Base-by-base conservation (phyloP, 2,113 vertebrate genomes). In the Sinocyclocheilus maitianheensis region DNA sequence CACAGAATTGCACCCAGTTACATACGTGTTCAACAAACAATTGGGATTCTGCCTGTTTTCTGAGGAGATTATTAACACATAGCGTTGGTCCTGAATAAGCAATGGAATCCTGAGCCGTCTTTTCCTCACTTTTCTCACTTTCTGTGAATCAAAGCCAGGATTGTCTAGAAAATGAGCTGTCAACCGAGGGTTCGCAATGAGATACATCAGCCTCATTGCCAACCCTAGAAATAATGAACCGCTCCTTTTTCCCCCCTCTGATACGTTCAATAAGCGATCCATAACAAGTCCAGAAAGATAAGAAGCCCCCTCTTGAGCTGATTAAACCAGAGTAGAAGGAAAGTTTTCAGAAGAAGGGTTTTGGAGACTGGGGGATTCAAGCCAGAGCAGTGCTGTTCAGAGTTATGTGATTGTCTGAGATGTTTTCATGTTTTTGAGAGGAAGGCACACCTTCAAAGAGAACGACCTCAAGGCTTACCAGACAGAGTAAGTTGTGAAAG, bases 121-220 rank as follows among this genome's bases (percentile, higher is more conserved):
- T 53, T 77, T 77, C 34, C 71, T 75, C 72, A 20, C 71, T 12
- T 85, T 85, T 88, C 63, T 78, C 87, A 87, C 88, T 77, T 89
- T 69, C 82, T 63, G 72, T 86, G 89, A 91, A 91, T 93, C 92
- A 94, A 94, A 91, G 92, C 91, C 89, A 90, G 92, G 91, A 95
- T 93, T 94, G 94, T 94, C 90, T 92, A 62, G 92, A 95, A 94
- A 94, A 94, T 94, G 93, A 94, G 93, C 93, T 94, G 93, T 94
- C 93, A 93, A 91, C 88, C 89, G 89, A 94, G 89, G 92, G 87
- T 92, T 91, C 89, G 87, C 92, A 89, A 93, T 89, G 88, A 94
- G 92, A 93, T 91, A 91, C 92, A 95, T 94, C 94, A 93, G 92
- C 88, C 91, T 92, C 91, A 93, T 93, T 94, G 91, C 91, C 86